Evolutionary conservation across 1,140 invertebrate species (phyloP), one percentile per base, ranked within the genome.

Genomic region (Neodiprion pinetum): DNA sequence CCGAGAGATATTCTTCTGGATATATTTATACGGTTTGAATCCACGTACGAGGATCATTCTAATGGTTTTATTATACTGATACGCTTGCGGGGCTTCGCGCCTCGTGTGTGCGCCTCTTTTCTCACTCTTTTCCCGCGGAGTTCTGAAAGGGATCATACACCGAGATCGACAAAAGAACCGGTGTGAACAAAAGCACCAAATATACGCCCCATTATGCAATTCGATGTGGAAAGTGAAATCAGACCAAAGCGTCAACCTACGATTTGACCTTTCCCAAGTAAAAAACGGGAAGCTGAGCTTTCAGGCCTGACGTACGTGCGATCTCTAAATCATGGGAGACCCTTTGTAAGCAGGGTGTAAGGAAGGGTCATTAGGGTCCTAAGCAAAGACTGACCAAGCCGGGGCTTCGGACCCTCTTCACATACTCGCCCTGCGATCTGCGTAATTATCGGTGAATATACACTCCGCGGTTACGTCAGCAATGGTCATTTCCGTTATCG

Each of bases 1-100:
- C 81, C 83, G 83, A 84, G 86, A 84, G 86, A 86, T 61, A 61
- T 87, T 86, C 82, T 80, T 78, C 80, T 81, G 82, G 86, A 86
- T 86, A 87, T 61, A 40, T 82, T 84, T 84, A 84, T 84, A 84
- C 82, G 80, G 77, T 82, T 82, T 82, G 82, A 82, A 84, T 81
- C 79, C 82, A 78, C 81, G 79, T 82, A 82, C 76, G 82, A 82
- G 82, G 82, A 82, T 82, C 82, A 83, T 77, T 79, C 80, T 82
- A 81, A 82, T 83, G 82, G 82, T 81, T 83, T 83, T 83, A 83
- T 83, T 83, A 84, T 84, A 82, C 83, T 74, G 78, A 84, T 83
- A 82, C 80, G 47, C 47, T 69, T 23, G 21, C 68, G 47, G 68
- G 68, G 68, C 14, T 70, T 74, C 50, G 70, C 67, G 68, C 23